Evolutionary conservation across 2,113 vertebrate species (phyloP).

Genomic region (Pleuronectes platessa): DNA sequence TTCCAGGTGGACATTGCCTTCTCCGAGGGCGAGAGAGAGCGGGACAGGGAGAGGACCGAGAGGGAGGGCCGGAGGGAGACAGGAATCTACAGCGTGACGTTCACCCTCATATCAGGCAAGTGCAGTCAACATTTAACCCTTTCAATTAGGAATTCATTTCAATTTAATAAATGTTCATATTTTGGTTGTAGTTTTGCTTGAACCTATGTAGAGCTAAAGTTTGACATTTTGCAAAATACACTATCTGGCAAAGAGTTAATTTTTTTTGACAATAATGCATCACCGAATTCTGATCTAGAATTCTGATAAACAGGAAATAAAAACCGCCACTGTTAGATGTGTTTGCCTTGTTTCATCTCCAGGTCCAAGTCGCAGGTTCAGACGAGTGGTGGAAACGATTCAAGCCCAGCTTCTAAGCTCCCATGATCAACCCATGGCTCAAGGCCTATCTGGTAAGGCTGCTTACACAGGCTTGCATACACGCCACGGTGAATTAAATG

Average conservation of each 20-base stretch:
- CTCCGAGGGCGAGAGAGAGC: constrained; percentile 87
- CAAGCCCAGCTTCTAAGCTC: constrained; percentile 93
- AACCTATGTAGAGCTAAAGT: too few species aligned
- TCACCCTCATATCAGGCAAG: constrained; percentile 92
- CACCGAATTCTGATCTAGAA: neutral
- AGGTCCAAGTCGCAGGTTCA: constrained; percentile 95
- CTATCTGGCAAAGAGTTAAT: neutral
- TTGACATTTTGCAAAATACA: too few species aligned
- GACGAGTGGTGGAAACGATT: constrained; percentile 93
- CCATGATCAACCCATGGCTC: constrained; percentile 91
- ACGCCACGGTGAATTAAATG: neutral
- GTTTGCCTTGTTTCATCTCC: neutral
- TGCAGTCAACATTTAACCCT: neutral
- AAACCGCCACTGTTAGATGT: neutral
- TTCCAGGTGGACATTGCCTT: constrained; percentile 95
- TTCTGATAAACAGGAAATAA: too few species aligned
- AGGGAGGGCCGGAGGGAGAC: constrained; percentile 86
- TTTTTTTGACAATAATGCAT: neutral
- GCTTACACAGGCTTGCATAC: constrained; percentile 7
- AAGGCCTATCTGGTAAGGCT: constrained; percentile 88
- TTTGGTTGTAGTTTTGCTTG: too few species aligned
- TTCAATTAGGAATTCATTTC: neutral
- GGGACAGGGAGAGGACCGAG: constrained; percentile 82
- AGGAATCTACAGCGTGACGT: constrained; percentile 93
- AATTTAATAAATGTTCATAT: too few species aligned